Conservation (phyloP, 2,797 vertebrate species). For the Pseudochaenichthys georgianus region DNA sequence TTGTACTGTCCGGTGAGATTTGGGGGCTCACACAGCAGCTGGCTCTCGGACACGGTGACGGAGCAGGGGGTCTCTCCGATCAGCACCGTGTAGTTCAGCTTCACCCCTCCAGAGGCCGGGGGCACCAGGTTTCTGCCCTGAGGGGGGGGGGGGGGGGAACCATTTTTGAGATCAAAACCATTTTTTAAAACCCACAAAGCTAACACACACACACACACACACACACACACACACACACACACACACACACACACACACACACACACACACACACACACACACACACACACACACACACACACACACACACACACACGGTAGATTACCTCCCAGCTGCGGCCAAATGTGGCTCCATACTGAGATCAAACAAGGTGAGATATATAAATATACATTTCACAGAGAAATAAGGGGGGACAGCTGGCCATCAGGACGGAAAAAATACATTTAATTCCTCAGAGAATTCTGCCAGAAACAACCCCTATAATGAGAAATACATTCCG, state of each 20-base stretch:
- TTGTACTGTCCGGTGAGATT: slow-evolving; percentile 97
- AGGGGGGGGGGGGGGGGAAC: slow-evolving; percentile 48
- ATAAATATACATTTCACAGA: slow-evolving; percentile 10
- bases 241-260: too few relatives aligned
- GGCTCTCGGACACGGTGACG: slow-evolving; percentile 96
- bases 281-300: too few relatives aligned
- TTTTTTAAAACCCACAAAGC: slow-evolving; percentile 13
- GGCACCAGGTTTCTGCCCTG: slow-evolving; percentile 98
- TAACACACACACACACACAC: neutral
- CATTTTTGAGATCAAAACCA: slow-evolving; percentile 7
- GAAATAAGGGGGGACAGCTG: slow-evolving; percentile 46
- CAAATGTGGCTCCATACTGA: slow-evolving; percentile 36
- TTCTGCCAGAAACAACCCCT: neutral
- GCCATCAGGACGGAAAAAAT: slow-evolving; percentile 16
- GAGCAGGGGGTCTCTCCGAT: slow-evolving; percentile 95
- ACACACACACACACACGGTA: slow-evolving; percentile 14
- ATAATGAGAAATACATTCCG: neutral
- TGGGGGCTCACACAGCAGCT: slow-evolving; percentile 96
- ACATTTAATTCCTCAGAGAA: slow-evolving; percentile 10
- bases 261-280: too few relatives aligned
- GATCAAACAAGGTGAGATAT: slow-evolving; percentile 51
- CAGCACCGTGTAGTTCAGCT: slow-evolving; percentile 97
- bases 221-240: too few relatives aligned
- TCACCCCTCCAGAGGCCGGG: slow-evolving; percentile 93
- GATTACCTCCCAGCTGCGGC: slow-evolving; percentile 56